Conservation (phyloP, 2,113 vertebrate genomes). For the Stigmatopora argus region DNA sequence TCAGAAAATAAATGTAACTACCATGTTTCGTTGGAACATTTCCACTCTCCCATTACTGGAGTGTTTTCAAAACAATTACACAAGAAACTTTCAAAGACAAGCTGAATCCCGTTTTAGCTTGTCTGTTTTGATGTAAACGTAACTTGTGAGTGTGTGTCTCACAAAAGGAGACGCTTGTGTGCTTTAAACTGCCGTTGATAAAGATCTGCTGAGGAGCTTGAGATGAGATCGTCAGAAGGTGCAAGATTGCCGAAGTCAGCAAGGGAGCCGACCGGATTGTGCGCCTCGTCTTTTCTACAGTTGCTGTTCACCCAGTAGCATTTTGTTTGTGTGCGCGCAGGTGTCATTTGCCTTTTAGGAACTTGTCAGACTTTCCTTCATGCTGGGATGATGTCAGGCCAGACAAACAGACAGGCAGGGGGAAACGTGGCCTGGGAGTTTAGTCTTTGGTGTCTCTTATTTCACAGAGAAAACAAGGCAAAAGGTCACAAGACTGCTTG, state of each 20-base stretch:
- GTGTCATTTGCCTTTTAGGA: constrained; percentile 44
- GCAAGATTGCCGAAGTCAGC: constrained; percentile 67
- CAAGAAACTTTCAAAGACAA: neutral
- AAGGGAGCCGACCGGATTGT: constrained; percentile 41
- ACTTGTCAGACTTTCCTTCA: constrained; percentile 37
- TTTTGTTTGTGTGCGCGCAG: constrained; percentile 44
- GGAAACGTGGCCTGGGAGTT: constrained; percentile 15
- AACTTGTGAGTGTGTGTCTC: constrained; percentile 12
- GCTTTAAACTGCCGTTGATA: constrained; percentile 62
- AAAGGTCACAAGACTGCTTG: constrained; percentile 26
- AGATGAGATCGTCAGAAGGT: constrained; percentile 53
- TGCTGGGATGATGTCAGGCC: constrained; percentile 26
- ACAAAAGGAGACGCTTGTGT: constrained; percentile 55
- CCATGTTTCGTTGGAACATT: neutral
- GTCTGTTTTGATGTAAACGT: neutral
- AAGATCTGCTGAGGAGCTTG: constrained; percentile 67
- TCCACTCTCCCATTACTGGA: neutral
- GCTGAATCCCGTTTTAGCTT: neutral
- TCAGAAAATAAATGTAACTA: no score
- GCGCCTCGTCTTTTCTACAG: constrained; percentile 30
- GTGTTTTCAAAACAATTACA: neutral
- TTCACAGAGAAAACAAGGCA: constrained; percentile 18
- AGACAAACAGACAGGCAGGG: neutral
- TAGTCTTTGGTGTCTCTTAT: constrained; percentile 33
- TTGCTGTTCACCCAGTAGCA: constrained; percentile 60